Evolutionary conservation across 2,888 invertebrate species (phyloP).

Genomic region (Ligdia adustata): DNA sequence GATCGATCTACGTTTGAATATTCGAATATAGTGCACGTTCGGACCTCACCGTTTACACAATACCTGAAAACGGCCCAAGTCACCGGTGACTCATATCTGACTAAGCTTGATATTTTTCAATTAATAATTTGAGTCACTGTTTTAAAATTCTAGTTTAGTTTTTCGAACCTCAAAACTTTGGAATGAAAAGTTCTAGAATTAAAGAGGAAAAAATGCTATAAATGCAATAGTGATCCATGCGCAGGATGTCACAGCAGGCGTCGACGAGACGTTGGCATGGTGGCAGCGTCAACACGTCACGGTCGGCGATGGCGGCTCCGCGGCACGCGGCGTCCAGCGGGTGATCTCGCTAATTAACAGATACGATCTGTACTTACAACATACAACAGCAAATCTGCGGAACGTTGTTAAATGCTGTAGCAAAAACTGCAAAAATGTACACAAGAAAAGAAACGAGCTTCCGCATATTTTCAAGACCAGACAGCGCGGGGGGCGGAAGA

Average conservation of each 20-base stretch:
- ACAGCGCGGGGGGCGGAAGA: slow-evolving; percentile 28
- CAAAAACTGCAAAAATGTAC: slow-evolving; percentile 49
- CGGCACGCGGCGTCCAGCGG: slow-evolving; percentile 31
- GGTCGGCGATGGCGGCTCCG: neutral
- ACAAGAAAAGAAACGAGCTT: slow-evolving; percentile 43
- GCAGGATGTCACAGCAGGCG: slow-evolving; percentile 31
- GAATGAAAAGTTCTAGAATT: too few relatives aligned
- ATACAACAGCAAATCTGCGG: slow-evolving; percentile 53
- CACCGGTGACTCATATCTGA: neutral
- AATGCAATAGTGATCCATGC: too few relatives aligned
- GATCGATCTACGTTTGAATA: slow-evolving; percentile 54
- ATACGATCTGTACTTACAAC: slow-evolving; percentile 61
- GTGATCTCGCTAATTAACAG: slow-evolving; percentile 68
- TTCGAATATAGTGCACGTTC: slow-evolving; percentile 39
- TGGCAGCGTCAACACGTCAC: neutral
- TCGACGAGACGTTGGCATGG: too few relatives aligned
- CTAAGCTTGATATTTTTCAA: too few relatives aligned
- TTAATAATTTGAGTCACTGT: too few relatives aligned
- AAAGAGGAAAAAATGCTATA: too few relatives aligned
- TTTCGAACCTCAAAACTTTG: too few relatives aligned
- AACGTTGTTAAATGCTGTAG: slow-evolving; percentile 58
- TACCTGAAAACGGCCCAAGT: neutral
- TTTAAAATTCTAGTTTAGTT: too few relatives aligned
- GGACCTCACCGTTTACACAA: slow-evolving; percentile 5
- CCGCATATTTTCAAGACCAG: slow-evolving; percentile 31